Conservation (phyloP, 1,140 invertebrate genomes). For the Cylas formicarius region DNA sequence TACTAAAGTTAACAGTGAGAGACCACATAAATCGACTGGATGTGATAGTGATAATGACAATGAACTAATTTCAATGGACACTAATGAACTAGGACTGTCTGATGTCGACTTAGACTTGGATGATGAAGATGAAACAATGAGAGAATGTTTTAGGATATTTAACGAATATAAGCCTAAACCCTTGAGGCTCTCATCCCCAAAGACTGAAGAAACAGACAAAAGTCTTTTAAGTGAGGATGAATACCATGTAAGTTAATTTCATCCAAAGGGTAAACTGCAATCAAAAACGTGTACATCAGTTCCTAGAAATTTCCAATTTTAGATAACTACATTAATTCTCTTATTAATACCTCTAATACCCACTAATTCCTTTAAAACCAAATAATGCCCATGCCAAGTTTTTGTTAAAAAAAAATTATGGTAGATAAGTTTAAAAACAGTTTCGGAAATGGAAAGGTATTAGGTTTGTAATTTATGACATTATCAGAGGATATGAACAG, state of each 20-base stretch:
- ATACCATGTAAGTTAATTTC: constrained; percentile 3
- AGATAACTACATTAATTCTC: too few relatives aligned
- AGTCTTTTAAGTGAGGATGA: constrained; percentile 23
- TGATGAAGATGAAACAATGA: constrained; percentile 41
- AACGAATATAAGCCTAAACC: constrained; percentile 46
- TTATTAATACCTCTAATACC: too few relatives aligned
- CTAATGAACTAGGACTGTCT: constrained; percentile 43
- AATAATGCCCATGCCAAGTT: too few relatives aligned
- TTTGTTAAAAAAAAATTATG: too few relatives aligned
- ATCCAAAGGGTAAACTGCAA: constrained; percentile 3
- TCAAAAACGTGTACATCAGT: constrained; percentile 27
- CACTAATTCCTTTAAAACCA: too few relatives aligned
- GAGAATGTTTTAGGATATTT: constrained; percentile 68
- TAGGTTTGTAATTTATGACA: too few relatives aligned
- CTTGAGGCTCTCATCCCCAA: neutral
- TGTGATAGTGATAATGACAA: constrained; percentile 31
- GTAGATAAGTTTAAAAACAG: too few relatives aligned
- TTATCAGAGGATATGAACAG: too few relatives aligned
- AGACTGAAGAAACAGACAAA: constrained; percentile 25
- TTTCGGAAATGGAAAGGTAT: too few relatives aligned
- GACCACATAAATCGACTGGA: constrained; percentile 4
- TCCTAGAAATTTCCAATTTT: too few relatives aligned
- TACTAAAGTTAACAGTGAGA: constrained; percentile 18
- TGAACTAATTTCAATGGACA: constrained; percentile 42
- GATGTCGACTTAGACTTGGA: constrained; percentile 27